A percentile compares a stretch with the other conserved stretches of the same genome.
Evolutionary conservation across 2,797 vertebrate genomes (phyloP).

Genomic region (Mus minutoides): DNA sequence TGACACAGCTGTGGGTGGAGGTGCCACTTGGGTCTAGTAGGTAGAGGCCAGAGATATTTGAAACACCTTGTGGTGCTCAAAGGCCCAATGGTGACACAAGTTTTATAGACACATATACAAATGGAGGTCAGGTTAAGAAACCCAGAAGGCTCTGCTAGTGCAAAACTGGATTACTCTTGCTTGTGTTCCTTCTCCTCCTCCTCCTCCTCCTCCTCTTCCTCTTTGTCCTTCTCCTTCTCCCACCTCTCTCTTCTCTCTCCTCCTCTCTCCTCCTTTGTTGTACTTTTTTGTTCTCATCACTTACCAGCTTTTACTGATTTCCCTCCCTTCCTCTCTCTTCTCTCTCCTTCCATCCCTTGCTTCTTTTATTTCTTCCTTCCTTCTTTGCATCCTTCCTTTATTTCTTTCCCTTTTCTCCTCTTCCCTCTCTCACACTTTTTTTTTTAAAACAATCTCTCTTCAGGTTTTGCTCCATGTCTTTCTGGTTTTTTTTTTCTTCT

Average conservation of each 20-base stretch:
- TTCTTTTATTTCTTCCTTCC: background rate
- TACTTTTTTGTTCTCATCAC: background rate
- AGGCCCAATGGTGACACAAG: rapidly evolving
- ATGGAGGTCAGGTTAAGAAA: rapidly evolving
- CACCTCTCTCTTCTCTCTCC: background rate
- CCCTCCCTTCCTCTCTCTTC: background rate
- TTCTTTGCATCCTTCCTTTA: background rate
- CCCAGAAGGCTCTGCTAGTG: background rate
- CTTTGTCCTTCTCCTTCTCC: too few species aligned
- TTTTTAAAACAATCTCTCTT: background rate
- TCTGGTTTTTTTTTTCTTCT: background rate
- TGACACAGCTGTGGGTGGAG: background rate
- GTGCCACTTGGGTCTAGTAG: background rate
- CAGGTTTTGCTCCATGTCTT: background rate
- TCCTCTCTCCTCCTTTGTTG: too few species aligned
- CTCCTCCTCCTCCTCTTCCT: too few species aligned
- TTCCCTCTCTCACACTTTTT: background rate
- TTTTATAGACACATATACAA: background rate
- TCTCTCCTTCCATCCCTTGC: background rate
- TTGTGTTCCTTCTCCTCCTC: background rate
- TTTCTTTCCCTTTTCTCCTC: too few species aligned
- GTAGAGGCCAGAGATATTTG: background rate
- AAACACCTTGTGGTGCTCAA: background rate
- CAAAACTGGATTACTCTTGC: background rate
- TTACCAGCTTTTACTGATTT: background rate